Evolutionary conservation across 2,797 vertebrate genomes (phyloP), one percentile per base, ranked within the genome.

Genomic region (Oceanodroma leucorhoa): DNA sequence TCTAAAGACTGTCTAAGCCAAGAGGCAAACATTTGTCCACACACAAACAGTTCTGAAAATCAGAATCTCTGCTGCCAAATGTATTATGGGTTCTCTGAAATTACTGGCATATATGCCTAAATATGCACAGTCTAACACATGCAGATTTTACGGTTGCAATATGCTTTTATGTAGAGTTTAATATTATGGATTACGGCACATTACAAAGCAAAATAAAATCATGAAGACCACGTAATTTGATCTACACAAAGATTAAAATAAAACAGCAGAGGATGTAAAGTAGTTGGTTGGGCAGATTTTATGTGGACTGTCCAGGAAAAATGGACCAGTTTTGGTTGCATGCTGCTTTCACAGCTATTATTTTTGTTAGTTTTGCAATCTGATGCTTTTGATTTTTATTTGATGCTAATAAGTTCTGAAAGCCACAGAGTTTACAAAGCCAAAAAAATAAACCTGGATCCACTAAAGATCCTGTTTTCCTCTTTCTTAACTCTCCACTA

Each of bases 381-480:
- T 83, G 67, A 95, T 83, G 69, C 41, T 96, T 95, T 79, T 80
- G 80, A 86, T 95, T 89, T 92, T 88, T 88, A 77, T 78, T 88
- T 92, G 90, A 96, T 76, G 24, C 14, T 89, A 94, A 58, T 67
- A 89, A 77, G 6, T 84, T 72, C 54, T 91, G 94, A 97, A 97
- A 95, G 67, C 50, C 66, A 72, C 69, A 88, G 65, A 72, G 29
- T 62, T 66, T n/a, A 88, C 57, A 90, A 95, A 94, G 95, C 73
- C 66, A 95, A 73, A 88, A 93, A 90, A 78, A n/a, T 73, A 89
- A 96, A 96, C 46, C 89, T 95, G 66, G 73, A 92, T 93, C 55
- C 81, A 93, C 62, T 95, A 93, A 93, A 96, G 67, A 75, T 86
- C 76, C 23, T 76, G 34, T 40, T 78, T 91, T 93, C 40, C 43